Evolutionary conservation across 2,888 invertebrate species (phyloP).

Genomic region (Tenthredo amoena): DNA sequence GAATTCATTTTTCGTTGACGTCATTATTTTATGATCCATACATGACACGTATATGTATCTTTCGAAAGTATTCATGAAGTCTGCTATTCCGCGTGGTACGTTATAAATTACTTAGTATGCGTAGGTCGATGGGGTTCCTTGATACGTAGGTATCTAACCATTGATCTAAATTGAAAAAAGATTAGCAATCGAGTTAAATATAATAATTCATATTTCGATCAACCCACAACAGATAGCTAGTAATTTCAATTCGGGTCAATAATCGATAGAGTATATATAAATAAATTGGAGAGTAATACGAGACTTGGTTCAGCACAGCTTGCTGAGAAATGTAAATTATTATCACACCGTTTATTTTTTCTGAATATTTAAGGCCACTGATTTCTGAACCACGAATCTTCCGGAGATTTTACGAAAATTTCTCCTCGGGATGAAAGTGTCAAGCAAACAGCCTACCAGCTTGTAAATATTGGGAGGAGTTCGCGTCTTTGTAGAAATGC

Average conservation of each 20-base stretch:
- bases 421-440: conserved; percentile 44
- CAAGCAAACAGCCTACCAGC: conserved; percentile 22
- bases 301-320: not conserved
- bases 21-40: not conserved
- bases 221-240: not conserved
- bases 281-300: not conserved
- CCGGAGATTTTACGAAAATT: conserved; percentile 25
- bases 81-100: not conserved
- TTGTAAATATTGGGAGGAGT: conserved; percentile 40
- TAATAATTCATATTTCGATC: not conserved
- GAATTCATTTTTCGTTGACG: not conserved
- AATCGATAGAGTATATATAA: not conserved
- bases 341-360: not conserved
- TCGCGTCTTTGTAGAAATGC: conserved; percentile 28
- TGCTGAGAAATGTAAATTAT: not conserved
- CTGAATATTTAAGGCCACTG: not conserved
- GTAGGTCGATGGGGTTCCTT: not conserved
- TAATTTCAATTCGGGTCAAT: not conserved
- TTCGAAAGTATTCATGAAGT: conserved; percentile 5
- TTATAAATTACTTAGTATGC: not conserved
- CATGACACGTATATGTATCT: not conserved
- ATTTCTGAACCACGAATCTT: conserved; percentile 22
- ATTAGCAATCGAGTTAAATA: not conserved
- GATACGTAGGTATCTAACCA: not conserved
- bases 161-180: not conserved